These are phyloP conservation scores for Tineola bisselliella DNA, from an alignment of 2,888 invertebrate species.

Conservation along the genomic window DNA sequence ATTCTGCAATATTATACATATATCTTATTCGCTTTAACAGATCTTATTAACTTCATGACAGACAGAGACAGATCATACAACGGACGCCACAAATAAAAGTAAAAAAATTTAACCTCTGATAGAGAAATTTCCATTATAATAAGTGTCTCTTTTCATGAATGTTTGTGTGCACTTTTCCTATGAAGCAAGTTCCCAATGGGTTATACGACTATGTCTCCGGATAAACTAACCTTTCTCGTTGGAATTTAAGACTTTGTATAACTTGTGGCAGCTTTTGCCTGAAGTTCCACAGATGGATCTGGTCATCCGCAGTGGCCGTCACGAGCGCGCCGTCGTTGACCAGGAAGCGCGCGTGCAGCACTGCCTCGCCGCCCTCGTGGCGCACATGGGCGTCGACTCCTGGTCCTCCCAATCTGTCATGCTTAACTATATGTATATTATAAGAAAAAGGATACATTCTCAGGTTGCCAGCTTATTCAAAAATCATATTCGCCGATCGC, in stretches of 20 bases:
- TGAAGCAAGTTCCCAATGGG: too few relatives aligned
- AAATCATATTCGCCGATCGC: conserved; percentile 98
- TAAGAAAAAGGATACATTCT: conserved; percentile 98
- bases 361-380: conserved; percentile 82
- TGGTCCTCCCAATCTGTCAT: conserved; percentile 88
- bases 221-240: conserved; percentile 89
- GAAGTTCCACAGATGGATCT: conserved; percentile 97
- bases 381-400: conserved; percentile 96
- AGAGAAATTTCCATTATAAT: too few relatives aligned
- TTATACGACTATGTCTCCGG: too few relatives aligned
- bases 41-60: neutral
- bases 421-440: too few relatives aligned
- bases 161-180: too few relatives aligned
- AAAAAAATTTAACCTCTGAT: too few relatives aligned
- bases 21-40: neutral
- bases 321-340: conserved; percentile 97
- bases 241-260: conserved; percentile 96
- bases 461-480: conserved; percentile 89
- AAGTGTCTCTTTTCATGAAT: too few relatives aligned
- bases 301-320: conserved; percentile 95
- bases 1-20: conserved; percentile 70
- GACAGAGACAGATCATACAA: neutral
- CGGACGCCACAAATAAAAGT: too few relatives aligned
- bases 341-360: conserved; percentile 92
- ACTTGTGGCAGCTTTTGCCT: conserved; percentile 93